Conservation (phyloP, 2,888 invertebrate genomes). For the Carterocephalus palaemon region DNA sequence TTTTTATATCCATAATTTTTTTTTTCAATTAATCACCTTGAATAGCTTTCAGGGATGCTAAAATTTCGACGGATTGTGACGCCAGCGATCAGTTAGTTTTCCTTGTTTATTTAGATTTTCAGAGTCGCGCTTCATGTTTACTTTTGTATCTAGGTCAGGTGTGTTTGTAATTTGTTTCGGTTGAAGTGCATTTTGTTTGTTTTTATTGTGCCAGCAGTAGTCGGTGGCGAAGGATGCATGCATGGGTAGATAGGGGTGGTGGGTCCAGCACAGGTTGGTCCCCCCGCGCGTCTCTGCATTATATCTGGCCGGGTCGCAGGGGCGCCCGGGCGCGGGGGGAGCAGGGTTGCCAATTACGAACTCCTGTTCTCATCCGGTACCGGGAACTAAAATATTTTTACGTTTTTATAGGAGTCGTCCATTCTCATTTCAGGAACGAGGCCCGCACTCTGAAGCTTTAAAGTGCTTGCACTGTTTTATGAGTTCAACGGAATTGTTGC, state of each 20-base stretch:
- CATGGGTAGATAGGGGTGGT: background rate
- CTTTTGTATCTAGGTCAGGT: constrained; percentile 10
- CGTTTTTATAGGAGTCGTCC: constrained; percentile 30
- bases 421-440: constrained; percentile 23
- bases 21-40: too few species aligned
- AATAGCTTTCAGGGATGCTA: too few species aligned
- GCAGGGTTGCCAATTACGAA: constrained; percentile 46
- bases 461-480: constrained; percentile 17
- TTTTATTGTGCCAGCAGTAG: constrained; percentile 4
- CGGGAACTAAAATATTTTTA: constrained; percentile 35
- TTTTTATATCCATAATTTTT: too few species aligned
- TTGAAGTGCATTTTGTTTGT: background rate
- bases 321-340: constrained; percentile 55
- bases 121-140: background rate
- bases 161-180: constrained; percentile 1
- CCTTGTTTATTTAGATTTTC: constrained; percentile 3
- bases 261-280: constrained; percentile 28
- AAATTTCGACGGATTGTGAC: too few species aligned
- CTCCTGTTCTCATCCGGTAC: constrained; percentile 29
- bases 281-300: constrained; percentile 54
- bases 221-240: background rate
- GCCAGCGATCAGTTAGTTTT: background rate
- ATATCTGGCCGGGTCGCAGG: constrained; percentile 64
- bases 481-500: constrained; percentile 10
- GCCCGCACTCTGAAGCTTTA: constrained; percentile 6